Evolutionary conservation across 2,888 invertebrate genomes (phyloP).

Genomic region (Caenorhabditis zanzibari): DNA sequence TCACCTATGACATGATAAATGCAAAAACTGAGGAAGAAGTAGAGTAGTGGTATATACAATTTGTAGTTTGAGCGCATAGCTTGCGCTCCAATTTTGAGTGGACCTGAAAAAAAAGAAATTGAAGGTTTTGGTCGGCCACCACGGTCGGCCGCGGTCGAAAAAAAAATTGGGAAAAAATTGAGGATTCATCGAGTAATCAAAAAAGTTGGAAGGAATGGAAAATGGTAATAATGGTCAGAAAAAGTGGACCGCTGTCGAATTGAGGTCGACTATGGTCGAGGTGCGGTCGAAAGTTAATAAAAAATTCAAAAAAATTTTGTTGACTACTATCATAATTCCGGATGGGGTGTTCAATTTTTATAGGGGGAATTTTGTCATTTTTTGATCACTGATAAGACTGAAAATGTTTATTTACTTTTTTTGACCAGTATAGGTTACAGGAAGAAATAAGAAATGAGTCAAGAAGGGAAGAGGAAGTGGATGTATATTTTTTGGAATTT

Average conservation of each 20-base stretch:
- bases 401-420: no score
- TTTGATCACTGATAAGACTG: no score
- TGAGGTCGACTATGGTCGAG: background rate
- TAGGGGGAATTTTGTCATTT: no score
- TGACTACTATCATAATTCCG: no score
- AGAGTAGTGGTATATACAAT: constrained; percentile 38
- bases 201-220: no score
- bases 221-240: no score
- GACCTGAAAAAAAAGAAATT: constrained; percentile 1
- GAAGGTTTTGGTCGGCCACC: background rate
- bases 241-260: no score
- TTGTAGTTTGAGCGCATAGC: constrained; percentile 42
- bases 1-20: constrained; percentile 40
- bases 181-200: no score
- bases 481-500: background rate
- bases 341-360: no score
- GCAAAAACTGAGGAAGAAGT: background rate
- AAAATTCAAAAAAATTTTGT: background rate
- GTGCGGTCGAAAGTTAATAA: background rate
- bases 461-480: background rate
- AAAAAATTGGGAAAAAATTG: background rate
- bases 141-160: background rate
- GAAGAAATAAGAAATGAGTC: background rate
- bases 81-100: constrained; percentile 30
- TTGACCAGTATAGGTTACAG: no score